Base-by-base conservation (phyloP, 2,113 vertebrate genomes). In the Verasper variegatus region DNA sequence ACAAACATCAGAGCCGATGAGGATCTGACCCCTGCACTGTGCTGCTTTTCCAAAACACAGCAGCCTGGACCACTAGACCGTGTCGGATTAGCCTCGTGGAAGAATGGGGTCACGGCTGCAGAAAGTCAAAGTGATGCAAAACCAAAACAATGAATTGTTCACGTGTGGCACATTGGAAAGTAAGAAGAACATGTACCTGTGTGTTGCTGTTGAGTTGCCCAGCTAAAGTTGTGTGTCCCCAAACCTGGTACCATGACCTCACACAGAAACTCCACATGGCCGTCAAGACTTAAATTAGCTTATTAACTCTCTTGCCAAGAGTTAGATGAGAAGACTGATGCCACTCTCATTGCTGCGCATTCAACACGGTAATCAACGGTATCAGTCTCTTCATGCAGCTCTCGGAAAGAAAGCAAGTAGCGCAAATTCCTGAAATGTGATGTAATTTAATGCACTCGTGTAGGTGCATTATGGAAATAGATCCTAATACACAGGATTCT, bases 1-100 rank as follows among this genome's bases (percentile, higher is more conserved):
- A 92, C 84, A 88, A 86, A 83, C 82, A 72, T 69, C 15, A 49
- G 55, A 69, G 83, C 58, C 58, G 79, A 83, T 67, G 72, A 82
- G 81, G 76, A 76, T 79, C 79, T 80, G 75, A 82, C 60, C 86
- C 62, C 40, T 45, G 49, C 31, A 15, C 68, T 61, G 68, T 21
- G 40, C 67, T 57, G 65, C 52, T 91, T 88, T 89, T 93, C 88
- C 92, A 92, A 87, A 90, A 93, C 87, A 90, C 10, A 69, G 80
- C 68, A 77, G 68, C 71, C 12, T 4, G 20, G 70, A 60, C 63
- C 68, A 74, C 59, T 59, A 66, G 89, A 86, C 80, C 76, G 17
- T 78, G 67, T 81, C 82, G 68, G 81, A 79, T 85, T 69, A 88
- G 72, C 18, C 20, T 56, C 7, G n/a, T 18, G 26, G 66, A 72